Evolutionary conservation across 2,797 vertebrate genomes (phyloP).

Genomic region (Chiloscyllium punctatum): DNA sequence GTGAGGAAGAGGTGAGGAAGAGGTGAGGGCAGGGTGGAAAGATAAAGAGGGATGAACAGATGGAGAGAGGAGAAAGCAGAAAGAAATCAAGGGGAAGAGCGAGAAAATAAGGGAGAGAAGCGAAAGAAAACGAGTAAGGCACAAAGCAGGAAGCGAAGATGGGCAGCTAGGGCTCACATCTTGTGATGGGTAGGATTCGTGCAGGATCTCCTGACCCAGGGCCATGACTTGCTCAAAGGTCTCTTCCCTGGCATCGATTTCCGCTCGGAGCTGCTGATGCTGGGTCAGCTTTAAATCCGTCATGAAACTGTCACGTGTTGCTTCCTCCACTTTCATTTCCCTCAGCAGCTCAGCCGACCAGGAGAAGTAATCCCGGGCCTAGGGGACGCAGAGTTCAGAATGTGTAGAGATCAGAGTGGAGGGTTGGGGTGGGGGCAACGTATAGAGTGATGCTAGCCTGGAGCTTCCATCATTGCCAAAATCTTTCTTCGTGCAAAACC

Average conservation of each 20-base stretch:
- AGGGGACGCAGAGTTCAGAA: slow-evolving; percentile 39
- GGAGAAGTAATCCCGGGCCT: slow-evolving; percentile 71
- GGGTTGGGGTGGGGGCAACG: too few species aligned
- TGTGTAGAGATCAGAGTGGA: neutral
- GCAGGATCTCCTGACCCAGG: slow-evolving; percentile 62
- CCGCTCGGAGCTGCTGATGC: slow-evolving; percentile 69
- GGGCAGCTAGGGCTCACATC: slow-evolving; percentile 57
- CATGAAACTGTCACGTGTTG: slow-evolving; percentile 60
- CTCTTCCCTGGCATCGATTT: slow-evolving; percentile 68
- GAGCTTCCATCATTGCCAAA: neutral
- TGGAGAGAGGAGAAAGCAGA: neutral
- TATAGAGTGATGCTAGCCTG: neutral
- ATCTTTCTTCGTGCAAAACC: neutral
- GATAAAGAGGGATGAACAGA: neutral
- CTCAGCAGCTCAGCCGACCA: slow-evolving; percentile 66
- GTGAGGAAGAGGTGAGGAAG: neutral
- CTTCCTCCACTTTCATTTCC: slow-evolving; percentile 66
- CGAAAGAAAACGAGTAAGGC: neutral
- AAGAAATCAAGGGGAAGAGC: neutral
- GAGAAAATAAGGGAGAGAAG: neutral
- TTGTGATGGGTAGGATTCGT: slow-evolving; percentile 46
- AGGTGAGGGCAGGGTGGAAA: neutral
- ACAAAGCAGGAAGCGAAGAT: neutral
- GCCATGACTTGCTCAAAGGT: slow-evolving; percentile 54
- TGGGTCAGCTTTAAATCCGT: slow-evolving; percentile 61